Evolutionary conservation across 2,113 vertebrate genomes (phyloP).

Genomic region (Lepus americanus): DNA sequence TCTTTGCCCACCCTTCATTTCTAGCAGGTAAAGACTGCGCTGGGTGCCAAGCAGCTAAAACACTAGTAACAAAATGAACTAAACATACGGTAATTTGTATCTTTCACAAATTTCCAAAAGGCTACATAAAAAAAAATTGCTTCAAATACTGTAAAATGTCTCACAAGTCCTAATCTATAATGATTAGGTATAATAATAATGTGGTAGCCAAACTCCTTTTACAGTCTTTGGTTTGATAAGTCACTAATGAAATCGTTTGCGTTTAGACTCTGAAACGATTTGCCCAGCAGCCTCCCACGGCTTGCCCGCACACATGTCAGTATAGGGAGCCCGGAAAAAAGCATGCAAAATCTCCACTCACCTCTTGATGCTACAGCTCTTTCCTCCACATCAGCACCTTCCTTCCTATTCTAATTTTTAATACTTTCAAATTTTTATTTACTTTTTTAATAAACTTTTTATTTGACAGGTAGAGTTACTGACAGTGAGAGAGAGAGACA

Average conservation of each 20-base stretch:
- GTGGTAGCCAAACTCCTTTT: conserved; percentile 41
- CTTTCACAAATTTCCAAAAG: conserved; percentile 49
- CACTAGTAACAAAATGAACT: conserved; percentile 8
- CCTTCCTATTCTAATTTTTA: conserved; percentile 17
- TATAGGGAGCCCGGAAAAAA: neutral
- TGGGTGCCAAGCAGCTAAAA: conserved; percentile 16
- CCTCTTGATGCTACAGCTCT: neutral
- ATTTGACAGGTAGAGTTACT: too few relatives aligned
- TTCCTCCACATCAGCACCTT: neutral
- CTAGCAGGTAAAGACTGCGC: neutral
- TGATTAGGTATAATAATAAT: neutral
- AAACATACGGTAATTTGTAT: conserved; percentile 37
- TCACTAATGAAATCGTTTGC: neutral
- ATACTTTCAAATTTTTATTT: neutral
- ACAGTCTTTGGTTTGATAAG: neutral
- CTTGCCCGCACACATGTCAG: neutral
- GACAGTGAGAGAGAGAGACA: too few relatives aligned
- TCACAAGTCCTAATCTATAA: conserved; percentile 28
- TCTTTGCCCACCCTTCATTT: neutral
- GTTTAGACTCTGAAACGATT: neutral
- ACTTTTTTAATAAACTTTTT: too few relatives aligned
- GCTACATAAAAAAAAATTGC: conserved; percentile 17
- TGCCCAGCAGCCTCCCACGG: neutral
- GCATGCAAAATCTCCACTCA: neutral
- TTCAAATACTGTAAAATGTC: conserved; percentile 35